phyloP scores from a whole-genome alignment of 2,888 invertebrate genomes.

The Epinotia bilunana region DNA sequence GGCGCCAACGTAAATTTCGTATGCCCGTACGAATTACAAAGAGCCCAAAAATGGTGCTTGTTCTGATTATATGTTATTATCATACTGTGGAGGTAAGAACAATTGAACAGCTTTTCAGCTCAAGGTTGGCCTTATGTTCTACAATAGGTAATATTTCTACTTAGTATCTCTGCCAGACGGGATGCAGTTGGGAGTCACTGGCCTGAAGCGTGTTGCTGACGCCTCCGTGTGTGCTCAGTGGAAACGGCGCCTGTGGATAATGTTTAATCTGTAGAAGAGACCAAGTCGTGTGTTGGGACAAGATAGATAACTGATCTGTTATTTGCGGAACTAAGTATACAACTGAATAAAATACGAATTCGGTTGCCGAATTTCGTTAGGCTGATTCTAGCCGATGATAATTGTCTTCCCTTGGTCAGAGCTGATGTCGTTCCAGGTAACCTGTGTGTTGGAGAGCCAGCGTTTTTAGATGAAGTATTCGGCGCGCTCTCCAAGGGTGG shows the following conservation, averaged over 20 bases:
- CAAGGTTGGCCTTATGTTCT: background rate
- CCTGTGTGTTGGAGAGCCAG: slow-evolving; percentile 77
- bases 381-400: no score
- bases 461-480: slow-evolving; percentile 86
- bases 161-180: slow-evolving; percentile 64
- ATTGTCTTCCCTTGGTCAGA: no score
- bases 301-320: no score
- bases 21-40: background rate
- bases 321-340: no score
- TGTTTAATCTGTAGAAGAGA: slow-evolving; percentile 5
- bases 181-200: slow-evolving; percentile 63
- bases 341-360: no score
- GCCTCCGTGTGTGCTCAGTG: slow-evolving; percentile 61
- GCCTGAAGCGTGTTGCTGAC: slow-evolving; percentile 70
- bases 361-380: no score
- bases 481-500: slow-evolving; percentile 87
- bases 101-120: background rate
- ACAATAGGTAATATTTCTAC: slow-evolving; percentile 45
- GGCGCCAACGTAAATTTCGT: background rate
- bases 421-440: background rate
- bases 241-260: slow-evolving; percentile 61
- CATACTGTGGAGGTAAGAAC: background rate
- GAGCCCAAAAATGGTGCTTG: background rate
- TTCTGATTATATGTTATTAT: background rate
- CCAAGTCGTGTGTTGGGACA: no score